Evolutionary conservation across 2,888 invertebrate species (phyloP).

Genomic region (Lymantria dispar): DNA sequence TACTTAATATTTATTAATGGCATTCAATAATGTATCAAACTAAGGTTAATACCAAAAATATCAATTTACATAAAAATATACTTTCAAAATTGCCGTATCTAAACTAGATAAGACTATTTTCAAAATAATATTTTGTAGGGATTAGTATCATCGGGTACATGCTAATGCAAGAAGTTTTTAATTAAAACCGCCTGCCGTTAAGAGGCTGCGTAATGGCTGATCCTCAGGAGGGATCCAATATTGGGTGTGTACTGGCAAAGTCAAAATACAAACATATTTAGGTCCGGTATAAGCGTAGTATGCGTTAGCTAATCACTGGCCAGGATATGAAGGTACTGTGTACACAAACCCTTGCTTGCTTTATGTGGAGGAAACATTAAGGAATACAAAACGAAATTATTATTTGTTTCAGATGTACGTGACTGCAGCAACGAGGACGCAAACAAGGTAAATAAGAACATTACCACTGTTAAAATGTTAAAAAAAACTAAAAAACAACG

Average conservation of each 20-base stretch:
- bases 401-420: constrained; percentile 68
- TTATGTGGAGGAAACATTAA: constrained; percentile 17
- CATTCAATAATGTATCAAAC: constrained; percentile 47
- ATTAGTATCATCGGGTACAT: constrained; percentile 73
- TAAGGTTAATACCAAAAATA: constrained; percentile 15
- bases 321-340: constrained; percentile 47
- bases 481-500: constrained; percentile 48
- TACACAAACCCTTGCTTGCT: constrained; percentile 52
- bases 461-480: constrained; percentile 37
- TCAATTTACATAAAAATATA: constrained; percentile 2
- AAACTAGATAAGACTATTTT: constrained; percentile 33
- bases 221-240: constrained; percentile 76
- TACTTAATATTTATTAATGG: constrained; percentile 64
- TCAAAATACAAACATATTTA: constrained; percentile 81
- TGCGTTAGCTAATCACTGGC: constrained; percentile 73
- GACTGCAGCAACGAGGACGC: constrained; percentile 61
- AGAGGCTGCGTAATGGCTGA: constrained; percentile 80
- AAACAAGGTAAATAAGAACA: constrained; percentile 62
- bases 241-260: constrained; percentile 72
- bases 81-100: constrained; percentile 14
- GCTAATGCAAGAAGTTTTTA: constrained; percentile 82
- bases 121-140: constrained; percentile 75
- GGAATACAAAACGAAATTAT: constrained; percentile 9
- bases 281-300: constrained; percentile 70
- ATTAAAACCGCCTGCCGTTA: constrained; percentile 79